Percentiles rank a stretch among this genome's conserved stretches.
Evolutionary conservation across 1,140 invertebrate genomes (phyloP).

Genomic region (Drosophila lowei): DNA sequence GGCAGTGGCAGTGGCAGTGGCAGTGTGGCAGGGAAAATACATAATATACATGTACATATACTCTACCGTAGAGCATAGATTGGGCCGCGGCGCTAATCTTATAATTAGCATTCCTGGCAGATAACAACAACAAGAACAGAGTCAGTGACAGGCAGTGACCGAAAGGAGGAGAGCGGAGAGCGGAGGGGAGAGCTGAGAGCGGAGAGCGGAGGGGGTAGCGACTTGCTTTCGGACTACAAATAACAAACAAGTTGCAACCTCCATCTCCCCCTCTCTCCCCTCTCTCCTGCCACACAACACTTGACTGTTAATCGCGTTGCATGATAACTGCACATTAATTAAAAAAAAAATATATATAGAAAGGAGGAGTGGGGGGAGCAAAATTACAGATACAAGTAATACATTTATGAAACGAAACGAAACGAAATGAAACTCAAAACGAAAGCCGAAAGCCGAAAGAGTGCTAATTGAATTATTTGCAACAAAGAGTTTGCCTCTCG

Average conservation of each 20-base stretch:
- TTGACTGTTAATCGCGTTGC: slow-evolving; percentile 75
- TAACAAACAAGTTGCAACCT: slow-evolving; percentile 76
- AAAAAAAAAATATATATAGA: slow-evolving; percentile 54
- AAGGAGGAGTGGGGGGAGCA: not conserved
- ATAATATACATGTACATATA: slow-evolving; percentile 16
- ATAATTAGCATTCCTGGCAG: slow-evolving; percentile 81
- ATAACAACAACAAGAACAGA: slow-evolving; percentile 71
- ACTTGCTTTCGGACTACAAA: slow-evolving; percentile 64
- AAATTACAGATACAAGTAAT: slow-evolving; percentile 67
- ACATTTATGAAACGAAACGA: slow-evolving; percentile 78
- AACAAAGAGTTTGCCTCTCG: slow-evolving; percentile 62
- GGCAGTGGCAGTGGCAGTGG: no score
- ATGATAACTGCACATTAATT: slow-evolving; percentile 81
- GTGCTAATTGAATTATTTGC: slow-evolving; percentile 79
- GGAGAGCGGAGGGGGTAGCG: no score
- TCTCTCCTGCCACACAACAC: slow-evolving; percentile 30
- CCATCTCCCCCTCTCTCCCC: no score
- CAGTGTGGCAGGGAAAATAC: slow-evolving; percentile 9
- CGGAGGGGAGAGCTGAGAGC: no score
- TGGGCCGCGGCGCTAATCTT: slow-evolving; percentile 67
- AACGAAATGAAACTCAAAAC: slow-evolving; percentile 1
- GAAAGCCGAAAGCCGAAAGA: slow-evolving; percentile 39
- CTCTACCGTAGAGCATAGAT: slow-evolving; percentile 39
- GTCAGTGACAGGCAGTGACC: slow-evolving; percentile 39
- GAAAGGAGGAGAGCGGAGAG: slow-evolving; percentile 1